Base-by-base conservation (phyloP, 1,140 invertebrate species). In the Brachionus rubens region DNA sequence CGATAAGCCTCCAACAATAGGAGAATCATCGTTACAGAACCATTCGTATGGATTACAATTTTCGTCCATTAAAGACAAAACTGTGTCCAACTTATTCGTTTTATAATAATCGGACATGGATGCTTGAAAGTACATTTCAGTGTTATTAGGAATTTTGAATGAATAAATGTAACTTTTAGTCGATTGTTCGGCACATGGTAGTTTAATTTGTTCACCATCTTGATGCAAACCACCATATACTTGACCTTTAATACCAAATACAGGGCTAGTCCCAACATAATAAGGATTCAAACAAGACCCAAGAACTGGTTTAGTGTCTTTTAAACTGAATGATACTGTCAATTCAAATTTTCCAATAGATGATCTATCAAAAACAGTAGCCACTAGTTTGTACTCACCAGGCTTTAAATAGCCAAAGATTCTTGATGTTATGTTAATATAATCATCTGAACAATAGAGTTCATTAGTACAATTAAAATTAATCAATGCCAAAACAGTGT, bases 1-100 rank as follows among this genome's bases (percentile, higher is more conserved):
- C 19, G 56, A 62, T 36, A 62, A 40, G 19, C 56, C 56, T 10
- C 56, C 56, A 40, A 24, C n/a, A 19, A 14, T 56, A 28, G 33
- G 14, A 40, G 30, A 19, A 62, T 62, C 36, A 19, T 62, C 56
- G 36, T 62, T 41, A 40, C 56, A 56, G 9, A 4, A 14, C 36
- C 9, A 40, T 41, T 62, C 14, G 6, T 40, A 19, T 40, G 16
- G n/a, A 2, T 9, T 3, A 40, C 56, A 62, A 62, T 62, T 36
- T 6, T 4, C 30, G 40, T 62, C 56, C 4, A n/a, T 40, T 19
- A 62, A 40, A 26, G 56, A 30, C 33, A 62, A 62, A 16, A 62
- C 30, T 10, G 56, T 62, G 19, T 62, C 56, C 56, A 62, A 40
- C 40, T 62, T 62, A 62, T 62, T 41, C 19, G 36, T 19, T 19